Evolutionary conservation across 2,888 invertebrate species (phyloP).

Genomic region (Caenorhabditis afra): DNA sequence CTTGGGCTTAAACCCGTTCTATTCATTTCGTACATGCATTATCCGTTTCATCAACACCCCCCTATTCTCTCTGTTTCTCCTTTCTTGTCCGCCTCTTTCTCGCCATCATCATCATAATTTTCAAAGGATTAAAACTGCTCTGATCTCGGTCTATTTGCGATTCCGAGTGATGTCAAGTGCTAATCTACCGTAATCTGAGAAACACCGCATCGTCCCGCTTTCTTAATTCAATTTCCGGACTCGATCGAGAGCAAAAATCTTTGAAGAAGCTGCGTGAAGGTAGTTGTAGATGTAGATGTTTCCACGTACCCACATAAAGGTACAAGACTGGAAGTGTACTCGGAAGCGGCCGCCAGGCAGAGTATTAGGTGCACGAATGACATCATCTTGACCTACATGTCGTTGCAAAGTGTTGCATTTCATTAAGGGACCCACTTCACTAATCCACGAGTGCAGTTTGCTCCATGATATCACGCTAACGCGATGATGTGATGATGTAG

Average conservation of each 20-base stretch:
- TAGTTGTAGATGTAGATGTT: too few species aligned
- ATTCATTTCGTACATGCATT: constrained; percentile 25
- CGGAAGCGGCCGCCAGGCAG: neutral
- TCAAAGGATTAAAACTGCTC: constrained; percentile 32
- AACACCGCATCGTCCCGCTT: constrained; percentile 6
- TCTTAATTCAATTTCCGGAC: constrained; percentile 44
- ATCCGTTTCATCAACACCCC: constrained; percentile 21
- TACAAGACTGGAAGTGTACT: too few species aligned
- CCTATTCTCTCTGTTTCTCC: neutral
- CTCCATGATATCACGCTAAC: constrained; percentile 40
- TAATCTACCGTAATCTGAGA: constrained; percentile 32
- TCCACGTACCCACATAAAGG: too few species aligned
- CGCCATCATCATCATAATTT: constrained; percentile 22
- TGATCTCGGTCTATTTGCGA: constrained; percentile 17
- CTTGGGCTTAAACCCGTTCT: constrained; percentile 30
- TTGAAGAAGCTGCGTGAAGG: neutral
- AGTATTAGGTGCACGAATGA: constrained; percentile 32
- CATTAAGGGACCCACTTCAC: constrained; percentile 16
- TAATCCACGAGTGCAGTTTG: constrained; percentile 10
- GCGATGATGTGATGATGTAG: constrained; percentile 42
- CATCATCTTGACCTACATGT: constrained; percentile 48
- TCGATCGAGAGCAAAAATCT: constrained; percentile 14
- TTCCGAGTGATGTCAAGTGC: constrained; percentile 24
- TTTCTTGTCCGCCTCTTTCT: neutral
- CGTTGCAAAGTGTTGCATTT: constrained; percentile 31